Evolutionary conservation across 2,888 invertebrate genomes (phyloP), one percentile per base, ranked within the genome.

Genomic region (Conus canariensis): DNA sequence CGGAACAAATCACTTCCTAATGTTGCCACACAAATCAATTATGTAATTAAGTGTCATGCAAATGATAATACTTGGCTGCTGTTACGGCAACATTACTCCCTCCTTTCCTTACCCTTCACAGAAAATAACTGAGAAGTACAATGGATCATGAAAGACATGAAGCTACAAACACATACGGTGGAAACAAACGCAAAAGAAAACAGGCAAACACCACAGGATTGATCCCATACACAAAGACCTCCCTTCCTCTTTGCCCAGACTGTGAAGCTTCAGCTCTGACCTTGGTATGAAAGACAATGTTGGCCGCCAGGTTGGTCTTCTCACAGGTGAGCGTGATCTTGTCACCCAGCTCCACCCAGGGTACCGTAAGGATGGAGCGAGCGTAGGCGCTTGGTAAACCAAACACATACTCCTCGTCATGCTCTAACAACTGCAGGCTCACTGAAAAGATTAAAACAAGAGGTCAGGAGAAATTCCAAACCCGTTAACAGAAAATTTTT

Each of bases 281-380:
- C 60, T 64, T 64, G 64, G 64, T 64, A 92, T 97, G 97, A 93
- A 97, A 97, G 91, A 95, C 95, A 70, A 97, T 95, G 85, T 95
- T 92, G 58, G 97, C 96, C 19, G 95, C 93, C 92, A 95, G 96
- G 87, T 96, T 96, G 4, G 96, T 96, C 91, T n/a, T n/a, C n/a
- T 94, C 94, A 92, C 97, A 97, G 7, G 93, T 94, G n/a, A 97
- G 95, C 74, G 93, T 94, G 70, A 97, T 95, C n/a, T 96, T 96
- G 91, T 97, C 97, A 4, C 97, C 97, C 64, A 97, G 94, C 91
- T 97, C 97, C 58, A 97, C 95, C 97, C 97, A 97, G 19, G 97
- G 97, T 16, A 96, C 95, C 0, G 97, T 97, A 59, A n/a, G 95
- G 87, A 97, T 97, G n/a, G 97, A 97, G n/a, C 97, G 92, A 19